Evolutionary conservation across 2,888 invertebrate genomes (phyloP).

Genomic region (Mantis religiosa): DNA sequence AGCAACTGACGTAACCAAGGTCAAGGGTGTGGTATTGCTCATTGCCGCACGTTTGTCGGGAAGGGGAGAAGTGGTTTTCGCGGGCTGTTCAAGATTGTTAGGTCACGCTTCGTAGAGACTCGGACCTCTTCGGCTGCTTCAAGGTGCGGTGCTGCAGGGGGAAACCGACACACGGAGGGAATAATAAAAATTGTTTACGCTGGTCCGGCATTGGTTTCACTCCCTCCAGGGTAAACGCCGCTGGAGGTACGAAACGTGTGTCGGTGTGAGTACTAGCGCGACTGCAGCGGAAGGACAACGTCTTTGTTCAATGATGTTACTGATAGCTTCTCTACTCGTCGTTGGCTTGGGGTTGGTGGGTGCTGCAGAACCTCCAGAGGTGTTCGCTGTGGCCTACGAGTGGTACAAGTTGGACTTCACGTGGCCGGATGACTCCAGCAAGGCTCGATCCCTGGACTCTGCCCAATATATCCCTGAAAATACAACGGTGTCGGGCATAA

Average conservation of each 20-base stretch:
- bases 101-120: background rate
- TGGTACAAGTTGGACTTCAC: slow-evolving; percentile 68
- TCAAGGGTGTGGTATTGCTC: background rate
- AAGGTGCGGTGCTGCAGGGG: background rate
- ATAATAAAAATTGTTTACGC: slow-evolving; percentile 5
- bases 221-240: background rate
- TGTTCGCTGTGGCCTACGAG: slow-evolving; percentile 67
- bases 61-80: background rate
- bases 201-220: background rate
- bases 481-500: slow-evolving; percentile 72
- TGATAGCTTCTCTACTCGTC: background rate
- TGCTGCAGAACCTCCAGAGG: slow-evolving; percentile 35
- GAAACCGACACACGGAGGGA: background rate
- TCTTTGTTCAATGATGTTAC: background rate
- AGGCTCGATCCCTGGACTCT: slow-evolving; percentile 52
- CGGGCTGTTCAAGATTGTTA: background rate
- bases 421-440: slow-evolving; percentile 57
- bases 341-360: background rate
- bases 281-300: background rate
- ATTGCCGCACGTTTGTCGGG: background rate
- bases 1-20: background rate
- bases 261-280: background rate
- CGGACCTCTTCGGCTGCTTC: slow-evolving; percentile 3
- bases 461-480: slow-evolving; percentile 65
- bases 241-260: slow-evolving; percentile 32